phyloP scores from a whole-genome alignment of 2,797 vertebrate genomes.

The Amazona ochrocephala region DNA sequence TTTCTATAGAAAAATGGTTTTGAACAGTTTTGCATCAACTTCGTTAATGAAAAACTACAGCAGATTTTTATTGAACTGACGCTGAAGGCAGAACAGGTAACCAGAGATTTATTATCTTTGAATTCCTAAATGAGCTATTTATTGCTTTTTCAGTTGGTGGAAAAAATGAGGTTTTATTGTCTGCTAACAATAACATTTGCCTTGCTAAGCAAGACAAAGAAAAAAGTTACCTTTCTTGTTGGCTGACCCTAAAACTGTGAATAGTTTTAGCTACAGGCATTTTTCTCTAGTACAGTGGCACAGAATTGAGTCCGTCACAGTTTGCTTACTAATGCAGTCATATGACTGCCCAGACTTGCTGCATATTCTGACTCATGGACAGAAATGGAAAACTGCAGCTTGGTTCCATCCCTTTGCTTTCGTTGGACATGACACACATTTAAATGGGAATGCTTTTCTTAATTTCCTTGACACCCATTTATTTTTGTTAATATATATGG shows the following conservation, averaged over 20 bases:
- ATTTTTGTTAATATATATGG: not conserved
- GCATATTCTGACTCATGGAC: constrained; percentile 54
- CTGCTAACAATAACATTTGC: constrained; percentile 31
- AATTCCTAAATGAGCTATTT: not conserved
- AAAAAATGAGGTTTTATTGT: constrained; percentile 7
- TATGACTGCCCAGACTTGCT: constrained; percentile 43
- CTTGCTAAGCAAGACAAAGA: constrained; percentile 10
- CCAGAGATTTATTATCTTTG: not conserved
- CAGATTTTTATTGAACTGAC: constrained; percentile 99
- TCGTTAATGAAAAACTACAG: constrained; percentile 97
- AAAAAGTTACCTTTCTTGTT: not conserved
- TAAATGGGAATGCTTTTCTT: not conserved
- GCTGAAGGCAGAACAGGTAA: constrained; percentile 97
- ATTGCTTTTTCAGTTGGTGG: not conserved
- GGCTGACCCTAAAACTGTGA: constrained; percentile 3
- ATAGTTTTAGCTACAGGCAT: not conserved
- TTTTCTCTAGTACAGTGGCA: not conserved
- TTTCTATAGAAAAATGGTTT: constrained; percentile 95
- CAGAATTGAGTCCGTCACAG: not conserved
- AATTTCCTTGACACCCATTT: not conserved
- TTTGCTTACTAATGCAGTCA: constrained; percentile 2
- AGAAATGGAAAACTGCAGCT: constrained; percentile 30
- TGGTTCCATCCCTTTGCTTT: not conserved
- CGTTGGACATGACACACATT: not conserved
- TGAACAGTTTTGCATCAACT: constrained; percentile 99